phyloP scores from a whole-genome alignment of 2,888 invertebrate genomes.

The Sinodicranocentrus sp. region DNA sequence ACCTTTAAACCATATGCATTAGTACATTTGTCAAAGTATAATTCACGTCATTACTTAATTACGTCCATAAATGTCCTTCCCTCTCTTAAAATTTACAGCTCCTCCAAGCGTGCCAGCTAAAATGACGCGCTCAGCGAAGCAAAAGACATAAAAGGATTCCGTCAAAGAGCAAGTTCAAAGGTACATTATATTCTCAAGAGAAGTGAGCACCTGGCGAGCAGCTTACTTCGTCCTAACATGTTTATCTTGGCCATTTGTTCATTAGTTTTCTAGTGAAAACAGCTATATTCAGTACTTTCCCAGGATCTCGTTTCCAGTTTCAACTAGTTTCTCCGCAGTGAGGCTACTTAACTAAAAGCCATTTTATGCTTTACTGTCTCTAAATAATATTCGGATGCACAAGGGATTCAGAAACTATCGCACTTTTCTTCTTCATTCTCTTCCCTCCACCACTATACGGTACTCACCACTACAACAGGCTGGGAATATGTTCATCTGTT shows the following conservation, averaged over 20 bases:
- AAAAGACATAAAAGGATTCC: background rate
- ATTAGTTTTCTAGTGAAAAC: background rate
- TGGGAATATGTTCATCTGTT: conserved; percentile 24
- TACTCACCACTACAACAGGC: background rate
- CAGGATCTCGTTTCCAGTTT: background rate
- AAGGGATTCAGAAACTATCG: background rate
- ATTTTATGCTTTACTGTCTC: too few relatives aligned
- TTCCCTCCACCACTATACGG: background rate
- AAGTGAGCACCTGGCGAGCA: background rate
- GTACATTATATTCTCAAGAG: background rate
- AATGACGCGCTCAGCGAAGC: too few relatives aligned
- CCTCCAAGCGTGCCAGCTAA: too few relatives aligned
- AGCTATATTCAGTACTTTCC: background rate
- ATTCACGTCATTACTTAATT: too few relatives aligned
- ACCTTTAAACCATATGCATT: too few relatives aligned
- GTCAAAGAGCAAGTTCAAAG: conserved; percentile 8
- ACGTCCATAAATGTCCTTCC: too few relatives aligned
- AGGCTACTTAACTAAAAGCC: background rate
- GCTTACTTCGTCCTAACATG: conserved; percentile 1
- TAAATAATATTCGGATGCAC: background rate
- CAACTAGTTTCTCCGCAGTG: background rate
- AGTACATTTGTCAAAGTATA: too few relatives aligned
- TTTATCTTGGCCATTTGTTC: conserved; percentile 24
- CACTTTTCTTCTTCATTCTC: background rate
- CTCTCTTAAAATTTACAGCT: too few relatives aligned